A percentile compares a stretch with the other conserved stretches of the same genome.
Conservation (phyloP, 2,888 invertebrate genomes). For the Drepana falcataria region DNA sequence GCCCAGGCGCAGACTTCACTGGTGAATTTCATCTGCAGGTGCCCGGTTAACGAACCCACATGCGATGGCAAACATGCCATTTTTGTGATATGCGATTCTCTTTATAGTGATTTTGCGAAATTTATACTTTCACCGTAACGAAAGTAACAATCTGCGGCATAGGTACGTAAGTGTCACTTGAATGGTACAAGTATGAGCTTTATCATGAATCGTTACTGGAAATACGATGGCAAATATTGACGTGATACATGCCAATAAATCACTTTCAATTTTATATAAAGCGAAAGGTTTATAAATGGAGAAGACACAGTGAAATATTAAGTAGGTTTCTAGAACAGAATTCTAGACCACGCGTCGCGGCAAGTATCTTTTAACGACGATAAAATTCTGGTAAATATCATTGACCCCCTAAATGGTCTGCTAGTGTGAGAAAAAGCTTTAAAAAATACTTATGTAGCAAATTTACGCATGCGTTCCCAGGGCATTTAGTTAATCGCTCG, state of each 20-base stretch:
- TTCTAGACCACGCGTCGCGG: constrained; percentile 39
- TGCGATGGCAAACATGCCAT: constrained; percentile 33
- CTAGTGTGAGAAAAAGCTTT: background rate
- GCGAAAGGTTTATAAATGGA: background rate
- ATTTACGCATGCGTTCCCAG: constrained; percentile 31
- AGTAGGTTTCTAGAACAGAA: constrained; percentile 51
- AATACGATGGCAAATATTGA: background rate
- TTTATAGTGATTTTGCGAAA: constrained; percentile 38
- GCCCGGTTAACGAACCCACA: constrained; percentile 25
- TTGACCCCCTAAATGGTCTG: constrained; percentile 46
- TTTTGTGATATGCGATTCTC: constrained; percentile 33
- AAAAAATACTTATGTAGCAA: constrained; percentile 12
- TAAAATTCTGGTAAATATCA: constrained; percentile 42
- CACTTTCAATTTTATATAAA: background rate
- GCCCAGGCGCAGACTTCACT: constrained; percentile 55
- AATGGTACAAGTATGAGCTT: too few species aligned
- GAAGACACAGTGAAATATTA: constrained; percentile 24
- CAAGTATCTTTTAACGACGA: constrained; percentile 34
- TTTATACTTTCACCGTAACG: constrained; percentile 42
- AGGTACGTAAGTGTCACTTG: constrained; percentile 18
- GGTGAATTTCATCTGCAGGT: constrained; percentile 37
- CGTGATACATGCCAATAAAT: background rate
- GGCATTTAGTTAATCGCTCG: constrained; percentile 35
- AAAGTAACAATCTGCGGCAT: constrained; percentile 28
- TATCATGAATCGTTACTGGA: too few species aligned